Evolutionary conservation across 1,140 invertebrate genomes (phyloP).

Genomic region (Gryon sp.): DNA sequence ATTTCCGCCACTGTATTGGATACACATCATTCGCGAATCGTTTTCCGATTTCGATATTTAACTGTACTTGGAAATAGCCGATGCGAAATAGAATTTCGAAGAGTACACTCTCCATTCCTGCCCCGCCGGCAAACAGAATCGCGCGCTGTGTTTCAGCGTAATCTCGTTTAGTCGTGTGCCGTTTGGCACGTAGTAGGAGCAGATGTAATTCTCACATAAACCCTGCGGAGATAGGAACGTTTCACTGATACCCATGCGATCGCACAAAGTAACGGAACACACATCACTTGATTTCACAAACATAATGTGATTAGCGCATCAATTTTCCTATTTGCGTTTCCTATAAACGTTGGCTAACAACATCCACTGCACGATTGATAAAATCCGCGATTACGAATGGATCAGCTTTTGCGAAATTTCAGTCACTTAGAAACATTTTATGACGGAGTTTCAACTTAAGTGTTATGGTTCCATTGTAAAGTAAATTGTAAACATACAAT

Average conservation of each 20-base stretch:
- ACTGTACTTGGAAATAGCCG: conserved; percentile 27
- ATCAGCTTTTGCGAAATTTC: no score
- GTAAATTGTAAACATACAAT: no score
- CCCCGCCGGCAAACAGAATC: no score
- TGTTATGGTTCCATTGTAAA: no score
- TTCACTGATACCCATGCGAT: conserved; percentile 14
- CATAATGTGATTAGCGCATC: conserved; percentile 34
- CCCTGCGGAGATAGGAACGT: not conserved
- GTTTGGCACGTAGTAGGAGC: conserved; percentile 6
- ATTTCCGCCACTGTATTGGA: conserved; percentile 36
- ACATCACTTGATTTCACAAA: conserved; percentile 52
- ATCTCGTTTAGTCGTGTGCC: conserved; percentile 45
- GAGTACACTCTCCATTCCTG: conserved; percentile 17
- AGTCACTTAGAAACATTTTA: no score
- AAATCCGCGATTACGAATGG: no score
- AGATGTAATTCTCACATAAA: conserved; percentile 41
- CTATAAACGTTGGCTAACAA: no score
- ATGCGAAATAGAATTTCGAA: conserved; percentile 51
- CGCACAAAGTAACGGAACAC: conserved; percentile 42
- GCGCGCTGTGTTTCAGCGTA: conserved; percentile 22
- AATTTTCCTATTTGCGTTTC: conserved; percentile 44
- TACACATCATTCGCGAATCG: conserved; percentile 44
- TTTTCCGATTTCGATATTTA: conserved; percentile 55
- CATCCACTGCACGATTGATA: no score
- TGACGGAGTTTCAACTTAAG: no score